Evolutionary conservation across 2,888 invertebrate species (phyloP).

Genomic region (Cotesia congregata): DNA sequence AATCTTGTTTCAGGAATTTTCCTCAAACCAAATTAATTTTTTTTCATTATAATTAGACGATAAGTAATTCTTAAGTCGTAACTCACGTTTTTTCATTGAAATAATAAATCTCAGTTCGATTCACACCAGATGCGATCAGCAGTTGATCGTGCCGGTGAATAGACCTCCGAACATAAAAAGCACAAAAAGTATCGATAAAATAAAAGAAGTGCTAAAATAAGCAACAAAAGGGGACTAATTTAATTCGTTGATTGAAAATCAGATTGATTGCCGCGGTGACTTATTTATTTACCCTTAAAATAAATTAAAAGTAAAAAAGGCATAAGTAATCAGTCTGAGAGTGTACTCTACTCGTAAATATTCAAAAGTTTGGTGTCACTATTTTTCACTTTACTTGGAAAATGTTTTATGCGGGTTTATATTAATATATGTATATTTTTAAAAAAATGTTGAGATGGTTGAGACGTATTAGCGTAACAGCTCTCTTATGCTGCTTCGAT

Average conservation of each 20-base stretch:
- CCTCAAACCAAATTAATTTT: too few species aligned
- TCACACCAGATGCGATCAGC: conserved; percentile 34
- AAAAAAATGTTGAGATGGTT: conserved; percentile 49
- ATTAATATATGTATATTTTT: not conserved
- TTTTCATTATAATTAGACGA: too few species aligned
- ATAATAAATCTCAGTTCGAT: conserved; percentile 39
- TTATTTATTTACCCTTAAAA: conserved; percentile 39
- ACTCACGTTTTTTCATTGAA: conserved; percentile 30
- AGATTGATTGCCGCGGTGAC: conserved; percentile 33
- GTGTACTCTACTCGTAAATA: conserved; percentile 54
- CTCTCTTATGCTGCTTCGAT: conserved; percentile 34
- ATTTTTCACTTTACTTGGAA: conserved; percentile 57
- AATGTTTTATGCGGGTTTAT: conserved; percentile 37
- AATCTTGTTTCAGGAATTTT: too few species aligned
- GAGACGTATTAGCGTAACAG: conserved; percentile 57
- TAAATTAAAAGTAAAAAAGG: conserved; percentile 28
- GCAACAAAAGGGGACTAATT: conserved; percentile 34
- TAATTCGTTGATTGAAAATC: conserved; percentile 41
- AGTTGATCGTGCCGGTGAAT: conserved; percentile 34
- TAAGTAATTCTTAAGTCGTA: not conserved
- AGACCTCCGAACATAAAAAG: conserved; percentile 10
- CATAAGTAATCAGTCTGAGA: conserved; percentile 58
- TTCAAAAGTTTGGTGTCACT: conserved; percentile 64
- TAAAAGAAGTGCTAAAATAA: not conserved
- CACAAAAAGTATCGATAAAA: conserved; percentile 10